Percentiles rank a stretch among this genome's conserved stretches.
Evolutionary conservation across 2,113 vertebrate species (phyloP).

Genomic region (Psephotus haematonotus): DNA sequence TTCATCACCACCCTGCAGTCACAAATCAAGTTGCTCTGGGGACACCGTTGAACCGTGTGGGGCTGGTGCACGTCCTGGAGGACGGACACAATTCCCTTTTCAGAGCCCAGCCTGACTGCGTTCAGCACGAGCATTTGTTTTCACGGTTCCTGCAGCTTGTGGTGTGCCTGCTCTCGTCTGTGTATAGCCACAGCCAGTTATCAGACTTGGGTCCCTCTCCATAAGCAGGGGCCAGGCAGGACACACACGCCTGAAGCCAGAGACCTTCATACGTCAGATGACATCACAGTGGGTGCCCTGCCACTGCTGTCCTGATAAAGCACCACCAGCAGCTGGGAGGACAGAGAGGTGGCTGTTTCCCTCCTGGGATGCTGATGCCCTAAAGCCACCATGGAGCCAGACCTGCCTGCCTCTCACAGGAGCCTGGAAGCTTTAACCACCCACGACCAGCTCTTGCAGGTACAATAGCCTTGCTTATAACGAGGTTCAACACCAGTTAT

Average conservation of each 20-base stretch:
- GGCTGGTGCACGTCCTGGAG: neutral
- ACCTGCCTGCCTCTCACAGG: neutral
- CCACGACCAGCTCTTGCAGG: too few relatives aligned
- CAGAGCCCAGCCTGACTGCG: neutral
- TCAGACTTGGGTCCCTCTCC: neutral
- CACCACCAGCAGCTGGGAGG: neutral
- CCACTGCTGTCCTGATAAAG: neutral
- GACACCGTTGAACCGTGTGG: neutral
- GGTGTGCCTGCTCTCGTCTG: neutral
- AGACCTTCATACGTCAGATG: neutral
- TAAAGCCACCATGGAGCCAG: neutral
- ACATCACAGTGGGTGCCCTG: neutral
- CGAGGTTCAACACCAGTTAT: too few relatives aligned
- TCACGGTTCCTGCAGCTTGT: neutral
- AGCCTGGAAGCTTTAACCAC: too few relatives aligned
- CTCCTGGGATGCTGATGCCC: neutral
- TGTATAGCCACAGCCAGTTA: neutral
- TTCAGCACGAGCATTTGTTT: neutral
- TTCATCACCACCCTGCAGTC: neutral
- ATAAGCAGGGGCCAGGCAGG: neutral
- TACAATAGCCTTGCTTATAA: too few relatives aligned
- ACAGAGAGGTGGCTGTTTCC: neutral
- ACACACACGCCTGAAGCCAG: neutral
- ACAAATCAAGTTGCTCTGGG: neutral
- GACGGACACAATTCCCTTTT: neutral